Evolutionary conservation across 1,140 invertebrate species (phyloP), one percentile per base, ranked within the genome.

Genomic region (Frieseomelitta varia): DNA sequence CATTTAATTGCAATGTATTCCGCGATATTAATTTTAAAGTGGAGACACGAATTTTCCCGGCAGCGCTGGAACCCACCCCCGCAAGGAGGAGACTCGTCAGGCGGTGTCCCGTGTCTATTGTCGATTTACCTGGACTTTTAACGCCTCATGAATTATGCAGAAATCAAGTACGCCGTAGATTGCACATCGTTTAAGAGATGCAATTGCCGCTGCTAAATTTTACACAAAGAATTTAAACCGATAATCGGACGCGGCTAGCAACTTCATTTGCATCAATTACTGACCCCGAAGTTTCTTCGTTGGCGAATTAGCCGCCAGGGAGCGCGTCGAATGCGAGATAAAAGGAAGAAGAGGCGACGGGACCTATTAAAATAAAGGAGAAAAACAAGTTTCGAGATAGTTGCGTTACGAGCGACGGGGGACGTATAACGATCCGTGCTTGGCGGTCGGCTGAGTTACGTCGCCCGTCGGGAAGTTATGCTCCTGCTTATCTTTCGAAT

Each of bases 301-400:
- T 55, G 91, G 89, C 81, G 91, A 93, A 93, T 92, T 93, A 93
- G 91, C 91, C 92, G 88, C 90, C 85, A 81, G 91, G 91, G 92
- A 92, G 85, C 83, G 90, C 89, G 88, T 91, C 90, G 91, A 92
- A 93, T 87, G 84, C 91, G 78, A 90, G 91, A 92, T 92, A 92
- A 93, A 92, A 91, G 90, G 86, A 91, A 86, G 73, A 86, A 88
- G 85, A 85, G 82, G 85, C 75, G 80, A 84, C 85, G 87, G 86
- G 91, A 92, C 87, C 92, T 93, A 93, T 93, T 92, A 92, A 92
- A 92, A 92, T 91, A 93, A 92, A 92, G 87, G 89, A 92, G 93
- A 93, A 94, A 94, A 94, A 94, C 92, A 93, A 93, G 91, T 94
- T 92, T 90, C 86, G 91, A 94, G 93, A 93, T 93, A 93, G 91